phyloP scores from a whole-genome alignment of 2,113 vertebrate genomes.

The Mustela lutreola region DNA sequence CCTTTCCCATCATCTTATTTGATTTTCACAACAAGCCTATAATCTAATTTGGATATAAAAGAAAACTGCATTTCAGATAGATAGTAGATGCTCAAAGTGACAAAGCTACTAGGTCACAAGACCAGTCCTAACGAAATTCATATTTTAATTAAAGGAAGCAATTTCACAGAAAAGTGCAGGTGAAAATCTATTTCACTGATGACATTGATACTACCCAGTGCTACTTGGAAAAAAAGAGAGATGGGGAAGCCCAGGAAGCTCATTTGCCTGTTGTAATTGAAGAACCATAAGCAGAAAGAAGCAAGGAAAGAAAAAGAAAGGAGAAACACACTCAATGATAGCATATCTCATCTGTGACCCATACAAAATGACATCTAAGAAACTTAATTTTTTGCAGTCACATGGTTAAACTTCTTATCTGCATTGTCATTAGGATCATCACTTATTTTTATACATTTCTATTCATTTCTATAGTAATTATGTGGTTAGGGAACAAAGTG shows the following conservation, averaged over 20 bases:
- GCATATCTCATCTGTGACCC: background rate
- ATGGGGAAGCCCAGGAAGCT: background rate
- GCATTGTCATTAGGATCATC: background rate
- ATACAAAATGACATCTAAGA: background rate
- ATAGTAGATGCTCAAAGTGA: background rate
- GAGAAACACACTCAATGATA: background rate
- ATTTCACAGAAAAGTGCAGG: background rate
- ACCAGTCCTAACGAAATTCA: background rate
- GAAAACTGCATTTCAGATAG: background rate
- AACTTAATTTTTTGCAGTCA: background rate
- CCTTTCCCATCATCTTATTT: background rate
- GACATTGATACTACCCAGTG: background rate
- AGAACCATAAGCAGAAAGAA: background rate
- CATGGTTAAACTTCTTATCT: background rate
- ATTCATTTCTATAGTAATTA: background rate
- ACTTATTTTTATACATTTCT: constrained; percentile 27
- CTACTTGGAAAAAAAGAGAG: background rate
- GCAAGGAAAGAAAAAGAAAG: background rate
- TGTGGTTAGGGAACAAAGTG: background rate
- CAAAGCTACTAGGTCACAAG: background rate
- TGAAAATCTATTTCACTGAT: background rate
- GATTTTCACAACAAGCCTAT: background rate
- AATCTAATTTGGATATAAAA: background rate
- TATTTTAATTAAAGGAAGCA: background rate
- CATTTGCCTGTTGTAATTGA: background rate